These are phyloP conservation scores for Syrista parreyssii DNA, from an alignment of 2,888 invertebrate genomes.

Conservation along the genomic window DNA sequence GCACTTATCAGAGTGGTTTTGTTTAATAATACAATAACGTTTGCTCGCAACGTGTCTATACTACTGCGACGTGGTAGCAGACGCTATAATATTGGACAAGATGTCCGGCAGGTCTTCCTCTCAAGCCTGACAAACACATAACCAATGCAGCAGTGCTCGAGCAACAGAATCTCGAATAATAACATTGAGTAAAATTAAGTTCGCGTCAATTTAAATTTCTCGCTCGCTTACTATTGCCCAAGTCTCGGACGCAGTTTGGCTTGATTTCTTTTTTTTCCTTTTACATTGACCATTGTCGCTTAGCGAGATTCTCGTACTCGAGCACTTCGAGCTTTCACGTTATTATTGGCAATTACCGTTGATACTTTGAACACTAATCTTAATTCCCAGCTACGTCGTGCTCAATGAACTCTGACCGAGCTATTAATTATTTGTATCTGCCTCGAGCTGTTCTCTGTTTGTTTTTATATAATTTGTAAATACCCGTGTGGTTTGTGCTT, in stretches of 20 bases:
- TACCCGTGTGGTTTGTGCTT: not conserved
- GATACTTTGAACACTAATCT: not conserved
- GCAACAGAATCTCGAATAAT: not conserved
- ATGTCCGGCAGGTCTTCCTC: not conserved
- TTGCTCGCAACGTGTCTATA: slow-evolving; percentile 6
- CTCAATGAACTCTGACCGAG: slow-evolving; percentile 1
- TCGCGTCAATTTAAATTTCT: not conserved
- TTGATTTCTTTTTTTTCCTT: not conserved
- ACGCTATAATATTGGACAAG: not conserved
- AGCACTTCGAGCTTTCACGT: not conserved
- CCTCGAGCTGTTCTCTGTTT: not conserved
- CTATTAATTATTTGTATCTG: not conserved
- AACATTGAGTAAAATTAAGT: not conserved
- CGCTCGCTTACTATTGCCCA: not conserved
- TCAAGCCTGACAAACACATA: not conserved
- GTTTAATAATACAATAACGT: slow-evolving; percentile 16
- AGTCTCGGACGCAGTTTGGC: not conserved
- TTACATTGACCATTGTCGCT: not conserved
- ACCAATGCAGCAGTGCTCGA: not conserved
- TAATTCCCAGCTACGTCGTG: not conserved
- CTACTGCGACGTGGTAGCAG: not conserved
- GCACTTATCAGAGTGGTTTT: slow-evolving; percentile 10
- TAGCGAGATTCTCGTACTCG: not conserved
- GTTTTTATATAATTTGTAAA: not conserved
- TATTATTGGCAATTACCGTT: not conserved